Percentiles rank a stretch among this genome's conserved stretches.
Evolutionary conservation across 2,888 invertebrate genomes (phyloP).

Genomic region (Drosophila fungiperda): DNA sequence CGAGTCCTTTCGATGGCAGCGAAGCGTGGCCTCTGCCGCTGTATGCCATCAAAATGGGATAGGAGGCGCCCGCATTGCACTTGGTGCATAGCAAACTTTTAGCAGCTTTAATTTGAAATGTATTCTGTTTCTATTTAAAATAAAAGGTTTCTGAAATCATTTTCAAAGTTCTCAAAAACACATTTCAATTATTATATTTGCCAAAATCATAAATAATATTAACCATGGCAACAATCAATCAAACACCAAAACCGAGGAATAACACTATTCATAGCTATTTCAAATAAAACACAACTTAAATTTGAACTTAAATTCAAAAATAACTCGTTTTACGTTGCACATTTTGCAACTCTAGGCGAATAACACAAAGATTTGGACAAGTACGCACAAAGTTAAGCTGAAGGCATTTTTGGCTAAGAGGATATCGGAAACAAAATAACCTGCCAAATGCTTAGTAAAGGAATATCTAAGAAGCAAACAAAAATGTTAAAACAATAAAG

Average conservation of each 20-base stretch:
- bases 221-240: background rate
- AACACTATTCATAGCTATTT: background rate
- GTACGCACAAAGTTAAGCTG: conserved; percentile 37
- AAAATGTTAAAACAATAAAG: conserved; percentile 65
- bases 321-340: conserved; percentile 7
- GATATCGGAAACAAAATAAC: conserved; percentile 51
- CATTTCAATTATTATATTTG: background rate
- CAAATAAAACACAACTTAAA: background rate
- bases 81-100: conserved; percentile 30
- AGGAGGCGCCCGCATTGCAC: conserved; percentile 45
- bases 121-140: conserved; percentile 15
- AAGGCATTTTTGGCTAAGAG: conserved; percentile 54
- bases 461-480: conserved; percentile 35
- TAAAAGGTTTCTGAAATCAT: background rate
- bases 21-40: conserved; percentile 57
- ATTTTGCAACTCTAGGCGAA: conserved; percentile 5
- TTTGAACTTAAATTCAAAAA: conserved; percentile 1
- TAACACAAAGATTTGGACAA: conserved; percentile 4
- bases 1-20: conserved; percentile 71
- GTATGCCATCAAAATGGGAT: conserved; percentile 39
- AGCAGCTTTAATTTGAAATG: conserved; percentile 36
- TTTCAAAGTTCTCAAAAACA: background rate
- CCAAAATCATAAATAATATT: background rate
- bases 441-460: conserved; percentile 43
- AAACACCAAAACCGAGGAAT: background rate